Evolutionary conservation across 1,140 invertebrate genomes (phyloP).

Genomic region (Rhyzopertha dominica): DNA sequence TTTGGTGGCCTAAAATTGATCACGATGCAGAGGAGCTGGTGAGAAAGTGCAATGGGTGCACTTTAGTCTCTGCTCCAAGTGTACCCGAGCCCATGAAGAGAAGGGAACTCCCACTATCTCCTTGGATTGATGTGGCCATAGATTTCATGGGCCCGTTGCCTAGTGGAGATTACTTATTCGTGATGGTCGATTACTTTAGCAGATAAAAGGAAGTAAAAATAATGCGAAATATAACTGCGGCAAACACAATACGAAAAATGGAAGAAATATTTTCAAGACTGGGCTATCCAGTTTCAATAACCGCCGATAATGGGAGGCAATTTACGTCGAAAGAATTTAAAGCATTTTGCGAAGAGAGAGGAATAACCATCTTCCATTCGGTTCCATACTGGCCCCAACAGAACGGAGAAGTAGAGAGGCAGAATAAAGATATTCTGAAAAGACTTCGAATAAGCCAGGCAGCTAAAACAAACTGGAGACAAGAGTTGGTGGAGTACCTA

Average conservation of each 20-base stretch:
- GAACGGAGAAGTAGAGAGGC: conserved; percentile 35
- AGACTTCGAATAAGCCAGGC: conserved; percentile 32
- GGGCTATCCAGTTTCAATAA: too few relatives aligned
- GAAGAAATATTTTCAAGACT: not conserved
- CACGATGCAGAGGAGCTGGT: conserved; percentile 45
- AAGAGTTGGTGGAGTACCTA: conserved; percentile 27
- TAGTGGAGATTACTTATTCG: conserved; percentile 30
- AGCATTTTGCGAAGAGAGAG: conserved; percentile 27
- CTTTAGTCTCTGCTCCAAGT: conserved; percentile 27
- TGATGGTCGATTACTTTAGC: conserved; percentile 23
- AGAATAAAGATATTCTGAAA: conserved; percentile 35
- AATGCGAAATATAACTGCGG: conserved; percentile 1
- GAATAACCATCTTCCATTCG: conserved; percentile 25
- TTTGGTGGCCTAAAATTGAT: conserved; percentile 52
- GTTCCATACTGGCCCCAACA: conserved; percentile 35
- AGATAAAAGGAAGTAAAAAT: conserved; percentile 18
- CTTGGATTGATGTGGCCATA: conserved; percentile 40
- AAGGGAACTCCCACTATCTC: conserved; percentile 30
- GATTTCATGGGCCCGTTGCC: conserved; percentile 40
- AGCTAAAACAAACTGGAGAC: conserved; percentile 25
- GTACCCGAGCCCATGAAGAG: conserved; percentile 30
- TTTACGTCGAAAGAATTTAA: conserved; percentile 28
- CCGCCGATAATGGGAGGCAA: conserved; percentile 36
- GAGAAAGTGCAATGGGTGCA: conserved; percentile 47
- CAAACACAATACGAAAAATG: not conserved